A percentile compares a stretch with the other conserved stretches of the same genome.
phyloP scores from a whole-genome alignment of 2,797 vertebrate species.

The Pristis pectinata region DNA sequence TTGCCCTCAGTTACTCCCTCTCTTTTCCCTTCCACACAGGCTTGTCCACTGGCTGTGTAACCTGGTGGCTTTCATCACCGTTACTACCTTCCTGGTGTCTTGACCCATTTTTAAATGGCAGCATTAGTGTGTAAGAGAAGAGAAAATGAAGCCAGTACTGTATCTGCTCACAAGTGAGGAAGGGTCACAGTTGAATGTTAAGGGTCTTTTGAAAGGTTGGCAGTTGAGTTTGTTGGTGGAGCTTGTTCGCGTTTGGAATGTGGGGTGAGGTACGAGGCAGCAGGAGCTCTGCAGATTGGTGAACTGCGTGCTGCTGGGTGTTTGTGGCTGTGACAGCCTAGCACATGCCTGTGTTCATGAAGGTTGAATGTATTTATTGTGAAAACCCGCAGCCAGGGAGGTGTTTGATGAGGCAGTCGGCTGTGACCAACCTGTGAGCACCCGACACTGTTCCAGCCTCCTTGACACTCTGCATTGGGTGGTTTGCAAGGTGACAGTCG shows the following conservation, averaged over 20 bases:
- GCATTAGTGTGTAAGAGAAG: background rate
- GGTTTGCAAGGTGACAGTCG: too few species aligned
- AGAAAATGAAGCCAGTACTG: background rate
- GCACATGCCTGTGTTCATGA: background rate
- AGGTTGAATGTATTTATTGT: background rate
- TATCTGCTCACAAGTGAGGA: too few species aligned
- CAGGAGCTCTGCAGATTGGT: background rate
- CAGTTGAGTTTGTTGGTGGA: background rate
- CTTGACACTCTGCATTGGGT: background rate
- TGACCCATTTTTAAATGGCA: background rate
- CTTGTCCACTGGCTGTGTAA: background rate
- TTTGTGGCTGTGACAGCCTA: background rate
- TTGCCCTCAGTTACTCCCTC: background rate
- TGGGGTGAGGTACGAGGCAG: background rate
- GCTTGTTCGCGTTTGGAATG: background rate
- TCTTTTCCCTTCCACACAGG: background rate
- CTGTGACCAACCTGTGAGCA: background rate
- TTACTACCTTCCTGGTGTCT: background rate
- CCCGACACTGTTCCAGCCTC: background rate
- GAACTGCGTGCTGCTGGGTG: background rate
- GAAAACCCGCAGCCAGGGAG: too few species aligned
- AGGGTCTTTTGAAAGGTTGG: background rate
- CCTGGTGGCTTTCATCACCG: too few species aligned
- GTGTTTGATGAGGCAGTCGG: background rate
- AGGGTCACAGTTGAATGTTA: background rate